Percentiles rank a stretch among this genome's conserved stretches.
These are phyloP conservation scores for Nothoprocta perdicaria DNA, from an alignment of 2,113 vertebrate genomes.

Conservation along the genomic window DNA sequence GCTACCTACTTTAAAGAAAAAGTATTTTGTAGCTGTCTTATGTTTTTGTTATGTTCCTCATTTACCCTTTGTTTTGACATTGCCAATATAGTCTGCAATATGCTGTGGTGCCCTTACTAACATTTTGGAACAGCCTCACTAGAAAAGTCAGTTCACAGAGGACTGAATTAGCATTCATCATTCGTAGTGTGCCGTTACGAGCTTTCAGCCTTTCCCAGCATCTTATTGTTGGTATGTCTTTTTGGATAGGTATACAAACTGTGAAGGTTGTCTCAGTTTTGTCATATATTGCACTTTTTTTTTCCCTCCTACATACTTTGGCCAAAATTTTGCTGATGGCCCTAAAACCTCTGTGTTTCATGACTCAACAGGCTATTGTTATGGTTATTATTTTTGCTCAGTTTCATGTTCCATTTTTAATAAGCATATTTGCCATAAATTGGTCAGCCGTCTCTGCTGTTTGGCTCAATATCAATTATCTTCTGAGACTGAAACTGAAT, in stretches of 20 bases:
- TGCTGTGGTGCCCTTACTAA: conserved; percentile 69
- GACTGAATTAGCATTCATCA: conserved; percentile 52
- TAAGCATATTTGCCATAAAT: not conserved
- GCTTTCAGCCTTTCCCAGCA: conserved; percentile 3
- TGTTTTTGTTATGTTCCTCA: conserved; percentile 12
- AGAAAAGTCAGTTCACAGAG: conserved; percentile 36
- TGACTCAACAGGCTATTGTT: not conserved
- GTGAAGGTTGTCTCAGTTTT: not conserved
- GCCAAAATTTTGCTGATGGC: conserved; percentile 1
- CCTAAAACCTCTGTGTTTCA: not conserved
- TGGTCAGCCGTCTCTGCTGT: not conserved
- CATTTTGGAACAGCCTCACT: conserved; percentile 53
- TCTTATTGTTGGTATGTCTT: conserved; percentile 23
- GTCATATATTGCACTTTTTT: not conserved
- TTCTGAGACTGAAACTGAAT: conserved; percentile 38
- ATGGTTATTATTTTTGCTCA: conserved; percentile 35
- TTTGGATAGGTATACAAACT: not conserved
- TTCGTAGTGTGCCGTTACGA: not conserved
- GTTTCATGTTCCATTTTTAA: conserved; percentile 21
- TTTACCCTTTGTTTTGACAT: conserved; percentile 59
- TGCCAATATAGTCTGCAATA: conserved; percentile 59
- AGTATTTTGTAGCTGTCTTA: conserved; percentile 40
- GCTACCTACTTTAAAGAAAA: conserved; percentile 52
- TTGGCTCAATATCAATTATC: conserved; percentile 18
- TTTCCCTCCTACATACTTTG: conserved; percentile 3